A percentile compares a stretch with the other conserved stretches of the same genome.
phyloP scores from a whole-genome alignment of 2,888 invertebrate species.

The Electrophaes corylata region DNA sequence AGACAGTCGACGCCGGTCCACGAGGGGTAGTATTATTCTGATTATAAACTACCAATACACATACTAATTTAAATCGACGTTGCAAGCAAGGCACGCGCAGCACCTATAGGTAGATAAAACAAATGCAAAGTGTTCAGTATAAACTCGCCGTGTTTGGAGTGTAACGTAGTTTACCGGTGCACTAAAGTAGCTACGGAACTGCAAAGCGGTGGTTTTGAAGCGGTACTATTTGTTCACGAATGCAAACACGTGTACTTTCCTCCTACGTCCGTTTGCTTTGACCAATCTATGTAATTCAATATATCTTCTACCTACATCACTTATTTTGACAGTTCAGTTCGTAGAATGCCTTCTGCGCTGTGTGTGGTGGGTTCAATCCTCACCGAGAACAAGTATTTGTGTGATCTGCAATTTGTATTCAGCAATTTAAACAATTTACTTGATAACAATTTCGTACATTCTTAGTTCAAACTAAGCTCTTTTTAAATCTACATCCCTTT shows the following conservation, averaged over 20 bases:
- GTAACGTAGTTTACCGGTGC: conserved; percentile 41
- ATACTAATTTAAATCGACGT: background rate
- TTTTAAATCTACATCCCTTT: background rate
- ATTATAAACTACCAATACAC: background rate
- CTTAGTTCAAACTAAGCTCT: background rate
- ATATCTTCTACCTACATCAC: too few relatives aligned
- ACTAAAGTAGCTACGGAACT: conserved; percentile 35
- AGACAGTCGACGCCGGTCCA: too few relatives aligned
- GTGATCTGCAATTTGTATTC: too few relatives aligned
- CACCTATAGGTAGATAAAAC: conserved; percentile 32
- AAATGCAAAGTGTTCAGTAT: conserved; percentile 44
- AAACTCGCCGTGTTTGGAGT: conserved; percentile 39
- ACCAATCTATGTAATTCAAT: background rate
- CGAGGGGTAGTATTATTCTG: too few relatives aligned
- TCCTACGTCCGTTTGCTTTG: background rate
- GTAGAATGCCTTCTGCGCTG: too few relatives aligned
- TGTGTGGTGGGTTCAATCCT: too few relatives aligned
- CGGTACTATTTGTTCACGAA: conserved; percentile 22
- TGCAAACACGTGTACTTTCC: background rate
- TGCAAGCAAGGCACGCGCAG: conserved; percentile 18
- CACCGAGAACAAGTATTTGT: too few relatives aligned
- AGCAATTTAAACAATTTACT: too few relatives aligned
- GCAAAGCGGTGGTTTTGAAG: conserved; percentile 17
- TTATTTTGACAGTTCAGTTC: too few relatives aligned
- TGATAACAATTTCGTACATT: too few relatives aligned